Percentiles rank a stretch among this genome's conserved stretches.
Evolutionary conservation across 1,140 invertebrate species (phyloP).

Genomic region (Drosophila navojoa): DNA sequence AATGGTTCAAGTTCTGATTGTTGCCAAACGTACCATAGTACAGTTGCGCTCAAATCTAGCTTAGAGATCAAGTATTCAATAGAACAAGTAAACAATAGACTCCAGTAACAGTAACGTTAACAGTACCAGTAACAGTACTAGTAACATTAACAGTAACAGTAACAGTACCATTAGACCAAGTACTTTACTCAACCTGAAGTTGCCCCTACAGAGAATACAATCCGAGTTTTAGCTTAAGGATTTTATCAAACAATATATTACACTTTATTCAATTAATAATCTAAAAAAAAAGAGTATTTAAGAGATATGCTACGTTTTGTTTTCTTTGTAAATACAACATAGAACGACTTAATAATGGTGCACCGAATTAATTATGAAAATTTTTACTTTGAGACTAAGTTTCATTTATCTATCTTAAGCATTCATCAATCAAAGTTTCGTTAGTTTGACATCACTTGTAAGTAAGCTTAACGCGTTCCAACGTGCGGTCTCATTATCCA

Average conservation of each 20-base stretch:
- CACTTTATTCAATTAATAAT: slow-evolving; percentile 23
- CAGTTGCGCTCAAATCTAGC: slow-evolving; percentile 63
- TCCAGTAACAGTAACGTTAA: slow-evolving; percentile 7
- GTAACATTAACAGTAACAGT: slow-evolving; percentile 24
- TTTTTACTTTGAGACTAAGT: slow-evolving; percentile 68
- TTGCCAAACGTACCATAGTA: slow-evolving; percentile 61
- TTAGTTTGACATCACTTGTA: slow-evolving; percentile 63
- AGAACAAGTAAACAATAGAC: slow-evolving; percentile 19
- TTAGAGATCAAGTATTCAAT: slow-evolving; percentile 39
- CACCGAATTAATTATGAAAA: slow-evolving; percentile 64
- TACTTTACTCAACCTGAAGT: slow-evolving; percentile 31
- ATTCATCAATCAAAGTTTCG: slow-evolving; percentile 65
- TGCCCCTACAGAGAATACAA: slow-evolving; percentile 28
- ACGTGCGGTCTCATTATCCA: slow-evolving; percentile 34
- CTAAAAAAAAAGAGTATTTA: slow-evolving; percentile 38
- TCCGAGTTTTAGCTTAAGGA: slow-evolving; percentile 52
- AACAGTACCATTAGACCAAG: slow-evolving; percentile 15
- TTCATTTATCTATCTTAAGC: slow-evolving; percentile 48
- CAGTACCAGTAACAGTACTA: slow-evolving; percentile 12
- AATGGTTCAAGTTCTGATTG: slow-evolving; percentile 71
- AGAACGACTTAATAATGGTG: slow-evolving; percentile 73
- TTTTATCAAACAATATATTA: slow-evolving; percentile 23
- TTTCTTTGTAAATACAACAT: slow-evolving; percentile 73
- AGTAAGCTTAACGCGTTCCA: slow-evolving; percentile 60
- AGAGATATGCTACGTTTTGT: slow-evolving; percentile 61